phyloP scores from a whole-genome alignment of 37 sponge, comb jelly and placozoan species.

The Theonella swinhoei region DNA sequence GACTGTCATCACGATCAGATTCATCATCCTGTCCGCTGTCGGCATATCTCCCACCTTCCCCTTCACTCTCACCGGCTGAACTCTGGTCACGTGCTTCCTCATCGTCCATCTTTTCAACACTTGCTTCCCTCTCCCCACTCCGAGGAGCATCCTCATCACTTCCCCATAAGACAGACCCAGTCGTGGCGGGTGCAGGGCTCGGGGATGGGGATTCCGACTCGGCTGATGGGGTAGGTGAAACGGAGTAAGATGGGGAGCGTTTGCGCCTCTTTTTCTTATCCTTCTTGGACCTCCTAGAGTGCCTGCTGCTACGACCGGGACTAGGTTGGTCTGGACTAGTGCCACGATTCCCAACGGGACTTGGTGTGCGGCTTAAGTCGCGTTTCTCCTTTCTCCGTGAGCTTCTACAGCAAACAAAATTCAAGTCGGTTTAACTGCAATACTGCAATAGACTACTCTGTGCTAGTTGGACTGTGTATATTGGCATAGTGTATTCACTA shows the following conservation, averaged over 20 bases:
- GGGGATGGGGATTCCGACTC: not conserved
- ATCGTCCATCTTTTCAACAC: not conserved
- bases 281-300: slow-evolving; percentile 10
- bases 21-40: not conserved
- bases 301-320: not conserved
- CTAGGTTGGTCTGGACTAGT: not conserved
- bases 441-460: no score
- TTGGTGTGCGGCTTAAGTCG: not conserved
- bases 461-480: no score
- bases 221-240: slow-evolving; percentile 32
- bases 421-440: not conserved
- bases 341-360: not conserved
- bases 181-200: not conserved
- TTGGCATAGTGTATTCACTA: not conserved
- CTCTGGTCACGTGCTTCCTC: not conserved
- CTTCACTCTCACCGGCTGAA: not conserved
- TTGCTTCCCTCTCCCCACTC: not conserved
- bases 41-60: not conserved
- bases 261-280: slow-evolving; percentile 35
- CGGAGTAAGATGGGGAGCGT: slow-evolving; percentile 39
- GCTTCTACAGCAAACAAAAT: not conserved
- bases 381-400: slow-evolving; percentile 13
- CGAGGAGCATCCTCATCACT: not conserved
- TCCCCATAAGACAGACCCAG: not conserved
- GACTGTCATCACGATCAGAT: no score